Conservation (phyloP, 2,888 invertebrate genomes). For the Mythimna impura region DNA sequence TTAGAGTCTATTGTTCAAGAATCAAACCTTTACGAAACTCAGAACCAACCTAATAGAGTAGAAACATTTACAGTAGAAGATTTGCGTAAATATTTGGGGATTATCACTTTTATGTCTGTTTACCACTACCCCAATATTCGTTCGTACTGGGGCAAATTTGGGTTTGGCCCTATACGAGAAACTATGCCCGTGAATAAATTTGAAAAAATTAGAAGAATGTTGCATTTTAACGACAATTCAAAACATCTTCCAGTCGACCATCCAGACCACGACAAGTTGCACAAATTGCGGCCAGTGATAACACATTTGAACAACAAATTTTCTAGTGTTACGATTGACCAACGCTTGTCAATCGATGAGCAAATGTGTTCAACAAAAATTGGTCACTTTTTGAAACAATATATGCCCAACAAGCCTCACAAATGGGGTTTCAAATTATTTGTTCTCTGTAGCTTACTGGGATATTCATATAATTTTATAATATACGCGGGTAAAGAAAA, state of each 20-base stretch:
- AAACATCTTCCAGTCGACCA: slow-evolving; percentile 50
- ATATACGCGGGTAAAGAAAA: too few relatives aligned
- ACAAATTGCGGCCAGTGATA: slow-evolving; percentile 5
- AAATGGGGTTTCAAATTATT: slow-evolving; percentile 68
- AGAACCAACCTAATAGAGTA: background rate
- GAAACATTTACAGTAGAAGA: background rate
- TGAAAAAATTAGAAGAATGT: slow-evolving; percentile 38
- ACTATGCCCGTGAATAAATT: slow-evolving; percentile 51
- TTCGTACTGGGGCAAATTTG: slow-evolving; percentile 61
- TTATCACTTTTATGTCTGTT: slow-evolving; percentile 59
- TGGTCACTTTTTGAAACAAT: slow-evolving; percentile 67
- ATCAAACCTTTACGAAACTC: background rate
- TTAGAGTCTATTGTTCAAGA: background rate
- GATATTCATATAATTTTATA: too few relatives aligned
- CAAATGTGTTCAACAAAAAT: slow-evolving; percentile 69
- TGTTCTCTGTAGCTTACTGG: too few relatives aligned
- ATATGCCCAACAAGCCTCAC: slow-evolving; percentile 68
- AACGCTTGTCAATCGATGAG: slow-evolving; percentile 12
- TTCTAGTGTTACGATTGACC: slow-evolving; percentile 15
- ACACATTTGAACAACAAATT: slow-evolving; percentile 2
- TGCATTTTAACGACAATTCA: slow-evolving; percentile 66
- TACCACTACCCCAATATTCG: slow-evolving; percentile 56
- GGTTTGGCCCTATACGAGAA: slow-evolving; percentile 56
- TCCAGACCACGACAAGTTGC: slow-evolving; percentile 27
- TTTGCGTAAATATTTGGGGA: slow-evolving; percentile 10